Evolutionary conservation across 2,888 invertebrate genomes (phyloP), one percentile per base, ranked within the genome.

Genomic region (Himalopsyche kuldschensis): DNA sequence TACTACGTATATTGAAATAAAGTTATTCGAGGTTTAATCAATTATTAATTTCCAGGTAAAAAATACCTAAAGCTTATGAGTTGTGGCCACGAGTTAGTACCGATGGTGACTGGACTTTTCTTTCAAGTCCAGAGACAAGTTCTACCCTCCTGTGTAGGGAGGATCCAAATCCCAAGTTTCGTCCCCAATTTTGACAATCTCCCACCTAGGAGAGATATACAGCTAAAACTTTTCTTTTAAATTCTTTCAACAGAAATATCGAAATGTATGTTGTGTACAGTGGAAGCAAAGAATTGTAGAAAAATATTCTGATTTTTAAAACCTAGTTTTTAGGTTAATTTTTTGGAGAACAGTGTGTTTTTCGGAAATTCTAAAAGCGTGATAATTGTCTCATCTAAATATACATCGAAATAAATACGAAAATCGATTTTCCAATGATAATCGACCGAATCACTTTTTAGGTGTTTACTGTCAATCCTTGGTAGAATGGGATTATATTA

Each of bases 241-340:
- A 84, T 80, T 85, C 84, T 85, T 84, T 85, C 85, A 85, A 82
- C 84, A 84, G 84, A 84, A 85, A 84, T 84, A 85, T 85, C 82
- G 85, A 85, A 84, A 85, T 84, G 82, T 78, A 78, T 78, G 75
- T 48, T 78, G 75, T 48, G 84, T 84, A 83, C 83, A 81, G 75
- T 78, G 47, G 5, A 47, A 79, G 15, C 31, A 78, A 20, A 24
- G 46, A 35, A 35, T 4, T 41, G 3, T 78, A 31, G n/a, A 0
- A 78, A 32, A 35, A 24, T 41, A 24, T 35, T 15, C 17, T 20
- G 4, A 20, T 11, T 46, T 48, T 6, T 48, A 79, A 47, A n/a
- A n/a, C n/a, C n/a, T n/a, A n/a, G n/a, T n/a, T n/a, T n/a, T n/a
- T n/a, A n/a, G n/a, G n/a, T n/a, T n/a, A n/a, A n/a, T n/a, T n/a